A percentile compares a stretch with the other conserved stretches of the same genome.
phyloP scores from a whole-genome alignment of 2,888 invertebrate genomes.

The Caenorhabditis zanzibari region DNA sequence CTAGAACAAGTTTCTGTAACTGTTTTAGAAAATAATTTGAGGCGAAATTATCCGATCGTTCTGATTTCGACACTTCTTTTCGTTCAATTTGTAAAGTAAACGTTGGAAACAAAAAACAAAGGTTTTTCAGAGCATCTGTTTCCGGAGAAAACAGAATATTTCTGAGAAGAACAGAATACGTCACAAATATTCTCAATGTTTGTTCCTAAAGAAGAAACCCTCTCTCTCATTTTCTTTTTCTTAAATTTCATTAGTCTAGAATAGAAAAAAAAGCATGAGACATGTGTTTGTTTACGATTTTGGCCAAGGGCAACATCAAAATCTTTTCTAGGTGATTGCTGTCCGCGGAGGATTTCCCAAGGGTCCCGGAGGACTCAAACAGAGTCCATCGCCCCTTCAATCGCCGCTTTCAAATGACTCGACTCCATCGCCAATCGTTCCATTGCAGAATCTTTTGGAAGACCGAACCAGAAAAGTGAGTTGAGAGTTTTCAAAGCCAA shows the following conservation, averaged over 20 bases:
- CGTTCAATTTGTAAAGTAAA: no score
- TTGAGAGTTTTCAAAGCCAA: not conserved
- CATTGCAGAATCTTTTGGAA: conserved; percentile 71
- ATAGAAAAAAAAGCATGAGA: conserved; percentile 35
- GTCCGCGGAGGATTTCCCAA: conserved; percentile 74
- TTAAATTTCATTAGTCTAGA: conserved; percentile 38
- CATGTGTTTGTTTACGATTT: conserved; percentile 5
- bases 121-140: no score
- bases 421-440: conserved; percentile 71
- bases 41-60: no score
- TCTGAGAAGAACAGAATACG: conserved; percentile 33
- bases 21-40: no score
- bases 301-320: conserved; percentile 36
- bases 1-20: no score
- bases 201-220: conserved; percentile 2
- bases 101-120: no score
- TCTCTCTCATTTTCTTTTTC: conserved; percentile 16
- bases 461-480: conserved; percentile 73
- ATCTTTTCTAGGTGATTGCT: conserved; percentile 72
- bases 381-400: conserved; percentile 79
- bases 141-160: conserved; percentile 25
- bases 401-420: conserved; percentile 76
- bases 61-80: no score
- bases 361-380: conserved; percentile 78
- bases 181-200: conserved; percentile 25